A percentile compares a stretch with the other conserved stretches of the same genome.
These are phyloP conservation scores for Antheraea pernyi DNA, from an alignment of 1,140 invertebrate genomes.

Conservation along the genomic window DNA sequence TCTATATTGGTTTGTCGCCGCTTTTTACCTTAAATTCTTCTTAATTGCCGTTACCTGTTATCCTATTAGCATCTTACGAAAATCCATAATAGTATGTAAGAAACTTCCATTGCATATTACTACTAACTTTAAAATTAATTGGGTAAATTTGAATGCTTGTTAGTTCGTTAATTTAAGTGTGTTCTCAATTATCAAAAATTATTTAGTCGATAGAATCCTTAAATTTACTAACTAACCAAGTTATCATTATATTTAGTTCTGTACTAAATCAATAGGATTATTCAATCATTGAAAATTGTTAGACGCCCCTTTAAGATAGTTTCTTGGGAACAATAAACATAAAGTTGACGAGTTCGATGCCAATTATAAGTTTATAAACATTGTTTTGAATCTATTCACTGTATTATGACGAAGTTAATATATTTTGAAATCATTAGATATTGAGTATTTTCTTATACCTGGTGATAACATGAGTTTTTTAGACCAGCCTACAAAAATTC, in stretches of 20 bases:
- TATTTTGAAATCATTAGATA: too few relatives aligned
- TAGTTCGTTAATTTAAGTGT: background rate
- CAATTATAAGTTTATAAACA: background rate
- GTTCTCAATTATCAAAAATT: background rate
- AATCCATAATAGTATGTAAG: too few relatives aligned
- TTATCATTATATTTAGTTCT: background rate
- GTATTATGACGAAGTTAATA: background rate
- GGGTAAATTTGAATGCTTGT: background rate
- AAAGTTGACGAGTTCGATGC: background rate
- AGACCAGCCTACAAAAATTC: too few relatives aligned
- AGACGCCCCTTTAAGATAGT: background rate
- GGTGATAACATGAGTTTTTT: too few relatives aligned
- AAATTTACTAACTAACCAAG: slow-evolving; percentile 1
- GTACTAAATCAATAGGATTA: background rate
- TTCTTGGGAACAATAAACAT: background rate
- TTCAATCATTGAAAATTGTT: slow-evolving; percentile 2
- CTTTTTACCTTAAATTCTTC: too few relatives aligned
- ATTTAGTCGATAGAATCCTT: background rate
- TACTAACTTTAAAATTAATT: background rate
- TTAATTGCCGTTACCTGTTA: too few relatives aligned
- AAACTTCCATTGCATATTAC: background rate
- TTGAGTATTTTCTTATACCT: too few relatives aligned
- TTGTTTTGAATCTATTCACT: background rate
- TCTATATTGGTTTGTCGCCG: too few relatives aligned
- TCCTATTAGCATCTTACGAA: too few relatives aligned